Base-by-base conservation (phyloP, 1,140 invertebrate genomes). In the Goniozus legneri region DNA sequence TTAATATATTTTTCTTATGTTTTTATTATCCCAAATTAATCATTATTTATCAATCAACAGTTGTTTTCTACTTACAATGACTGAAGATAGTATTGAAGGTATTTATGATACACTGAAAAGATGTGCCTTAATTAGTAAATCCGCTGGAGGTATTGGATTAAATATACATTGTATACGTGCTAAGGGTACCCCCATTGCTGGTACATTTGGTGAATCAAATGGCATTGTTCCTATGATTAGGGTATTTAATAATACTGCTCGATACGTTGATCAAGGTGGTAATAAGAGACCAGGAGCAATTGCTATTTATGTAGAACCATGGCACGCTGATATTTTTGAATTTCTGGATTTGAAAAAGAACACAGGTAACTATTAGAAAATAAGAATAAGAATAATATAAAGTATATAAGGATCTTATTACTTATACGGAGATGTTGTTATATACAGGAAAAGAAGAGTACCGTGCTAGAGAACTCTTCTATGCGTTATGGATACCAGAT, bases 241-340 rank as follows among this genome's bases (percentile, higher is more conserved):
- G 57, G 94, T 98, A 0, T 99, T 87, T 64, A 99, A 99, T 67
- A 95, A 95, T 65, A 95, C 94, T 22, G 95, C 95, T 0, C 79
- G 92, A 55, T 98, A 98, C 78, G 95, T 99, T 1, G 94, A 98
- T 76, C 97, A 99, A 78, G 95, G 96, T 21, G 96, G 95, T 18
- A 98, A 97, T 64, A 98, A 98, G 75, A 78, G 95, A 54, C 95
- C 96, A n/a, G 95, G 96, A 22, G 95, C 96, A n/a, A 97, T 98
- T 81, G 95, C 97, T 12, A 88, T 99, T 47, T 99, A 99, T 66
- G 65, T 99, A 15, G 97, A 99, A 72, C 97, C 97, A 2, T 99
- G 97, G 97, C 97, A 99, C 78, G 86, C 94, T 0, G 96, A 99
- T 74, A 82, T 99, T 38, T 96, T 97, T 73, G 92, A 96, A 46